Percentiles rank a stretch among this genome's conserved stretches.
Evolutionary conservation across 2,888 invertebrate species (phyloP).

Genomic region (Pheosia tremula): DNA sequence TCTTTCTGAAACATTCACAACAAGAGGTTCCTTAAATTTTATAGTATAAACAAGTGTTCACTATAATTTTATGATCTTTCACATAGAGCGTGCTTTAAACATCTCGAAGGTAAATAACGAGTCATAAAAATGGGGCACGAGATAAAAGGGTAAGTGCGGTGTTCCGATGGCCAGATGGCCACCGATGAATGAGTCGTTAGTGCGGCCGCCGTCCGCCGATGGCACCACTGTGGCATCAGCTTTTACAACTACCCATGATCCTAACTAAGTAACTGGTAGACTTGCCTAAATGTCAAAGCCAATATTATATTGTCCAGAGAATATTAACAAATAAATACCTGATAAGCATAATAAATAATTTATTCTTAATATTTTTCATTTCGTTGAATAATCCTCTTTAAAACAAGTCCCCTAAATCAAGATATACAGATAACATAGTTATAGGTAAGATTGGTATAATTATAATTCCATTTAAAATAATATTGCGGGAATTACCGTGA

Average conservation of each 20-base stretch:
- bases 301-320: too few species aligned
- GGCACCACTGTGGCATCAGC: slow-evolving; percentile 1
- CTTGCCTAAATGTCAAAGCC: not conserved
- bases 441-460: too few species aligned
- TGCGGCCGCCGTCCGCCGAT: slow-evolving; percentile 39
- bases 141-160: slow-evolving; percentile 51
- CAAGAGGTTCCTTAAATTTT: not conserved
- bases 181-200: slow-evolving; percentile 74
- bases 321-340: too few species aligned
- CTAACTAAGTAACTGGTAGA: not conserved
- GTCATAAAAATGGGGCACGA: slow-evolving; percentile 46
- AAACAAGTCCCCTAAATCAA: too few species aligned
- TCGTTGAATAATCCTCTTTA: too few species aligned
- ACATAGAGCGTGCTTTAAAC: not conserved
- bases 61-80: not conserved
- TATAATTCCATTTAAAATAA: too few species aligned
- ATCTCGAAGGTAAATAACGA: slow-evolving; percentile 13
- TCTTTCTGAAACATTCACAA: too few species aligned
- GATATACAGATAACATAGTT: too few species aligned
- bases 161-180: slow-evolving; percentile 69
- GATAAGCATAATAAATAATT: too few species aligned
- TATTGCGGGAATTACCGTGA: too few species aligned
- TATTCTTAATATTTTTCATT: too few species aligned
- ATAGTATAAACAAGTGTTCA: not conserved
- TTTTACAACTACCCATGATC: not conserved